Base-by-base conservation (phyloP, 2,113 vertebrate genomes). In the Stigmatopora argus region DNA sequence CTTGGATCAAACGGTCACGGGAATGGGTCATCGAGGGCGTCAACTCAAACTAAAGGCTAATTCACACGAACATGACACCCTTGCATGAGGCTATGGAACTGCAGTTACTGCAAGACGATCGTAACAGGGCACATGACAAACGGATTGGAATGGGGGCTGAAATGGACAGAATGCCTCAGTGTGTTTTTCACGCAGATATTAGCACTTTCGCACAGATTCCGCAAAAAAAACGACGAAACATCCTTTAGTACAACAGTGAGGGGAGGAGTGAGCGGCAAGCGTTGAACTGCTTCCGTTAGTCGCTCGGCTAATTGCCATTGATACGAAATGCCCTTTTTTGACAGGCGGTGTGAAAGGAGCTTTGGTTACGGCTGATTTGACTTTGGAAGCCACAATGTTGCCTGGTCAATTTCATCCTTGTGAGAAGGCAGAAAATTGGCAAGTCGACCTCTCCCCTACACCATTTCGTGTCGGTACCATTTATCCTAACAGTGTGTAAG, bases 371-470 rank as follows among this genome's bases (percentile, higher is more conserved):
- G 38, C 38, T 41, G 38, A 41, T 41, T 41, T 10, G 2, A 56
- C 53, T 26, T 56, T 23, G 14, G 23, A 56, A 56, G 23, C 23
- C 53, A 13, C 4, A 56, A 56, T 31, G 31, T 31, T 31, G 13
- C 14, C 53, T 1, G 23, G 21, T 55, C 53, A 55, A 15, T 55
- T 55, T 26, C n/a, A 6, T 55, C 53, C 53, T 14, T 53, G 18
- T 53, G 5, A 31, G 31, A 63, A 48, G 19, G 18, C 23, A 6
- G 19, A 64, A 66, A 69, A 65, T 55, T 60, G 23, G 6, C 23
- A 65, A 78, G 74, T 53, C 66, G 49, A 67, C 73, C 78, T 67
- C 72, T n/a, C 23, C 53, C 65, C 62, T 8, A 10, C 68, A 73
- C 57, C 10, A 21, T 52, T 21, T 52, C 8, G n/a, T 21, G 49